phyloP scores from a whole-genome alignment of 2,797 vertebrate species.

The Sitta carolinensis region DNA sequence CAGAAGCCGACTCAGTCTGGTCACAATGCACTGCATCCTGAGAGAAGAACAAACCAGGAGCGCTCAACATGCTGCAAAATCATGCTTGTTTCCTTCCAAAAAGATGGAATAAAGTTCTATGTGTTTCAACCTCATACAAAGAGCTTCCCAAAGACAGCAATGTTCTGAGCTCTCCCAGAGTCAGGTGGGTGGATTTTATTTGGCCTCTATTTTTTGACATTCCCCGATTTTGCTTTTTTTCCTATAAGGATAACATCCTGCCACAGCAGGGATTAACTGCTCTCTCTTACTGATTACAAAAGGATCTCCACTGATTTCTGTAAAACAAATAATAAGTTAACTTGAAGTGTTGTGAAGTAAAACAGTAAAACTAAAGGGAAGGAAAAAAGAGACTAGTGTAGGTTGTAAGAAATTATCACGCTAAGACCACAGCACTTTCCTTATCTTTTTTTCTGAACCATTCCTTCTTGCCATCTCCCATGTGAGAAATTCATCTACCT shows the following conservation, averaged over 20 bases:
- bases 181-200: neutral
- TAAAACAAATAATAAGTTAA: neutral
- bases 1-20: conserved; percentile 83
- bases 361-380: neutral
- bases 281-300: neutral
- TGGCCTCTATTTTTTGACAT: neutral
- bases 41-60: neutral
- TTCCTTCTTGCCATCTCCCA: neutral
- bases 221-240: neutral
- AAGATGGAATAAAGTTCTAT: neutral
- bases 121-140: neutral
- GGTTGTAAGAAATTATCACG: neutral
- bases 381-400: neutral
- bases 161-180: neutral
- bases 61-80: neutral
- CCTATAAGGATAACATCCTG: neutral
- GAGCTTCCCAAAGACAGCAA: neutral
- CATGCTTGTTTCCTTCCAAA: neutral
- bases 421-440: neutral
- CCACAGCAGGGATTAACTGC: neutral
- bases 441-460: neutral
- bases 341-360: neutral
- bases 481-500: neutral
- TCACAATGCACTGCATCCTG: conserved; percentile 86
- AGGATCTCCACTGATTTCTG: neutral